phyloP scores from a whole-genome alignment of 2,888 invertebrate species.

The Pristionchus fissidentatus region DNA sequence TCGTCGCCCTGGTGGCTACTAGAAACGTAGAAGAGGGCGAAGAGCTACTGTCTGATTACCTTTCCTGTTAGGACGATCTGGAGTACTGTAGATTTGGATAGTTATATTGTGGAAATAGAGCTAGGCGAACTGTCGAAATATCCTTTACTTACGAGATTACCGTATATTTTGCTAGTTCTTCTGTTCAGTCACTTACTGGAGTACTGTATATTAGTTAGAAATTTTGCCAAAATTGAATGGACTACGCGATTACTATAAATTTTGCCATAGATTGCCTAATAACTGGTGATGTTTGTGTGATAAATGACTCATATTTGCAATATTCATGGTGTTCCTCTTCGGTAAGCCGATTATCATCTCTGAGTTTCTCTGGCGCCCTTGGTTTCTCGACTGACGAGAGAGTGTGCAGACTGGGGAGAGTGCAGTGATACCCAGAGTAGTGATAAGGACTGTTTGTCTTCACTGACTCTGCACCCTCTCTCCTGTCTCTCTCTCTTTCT shows the following conservation, averaged over 20 bases:
- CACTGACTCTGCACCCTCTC: not conserved
- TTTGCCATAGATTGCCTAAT: not conserved
- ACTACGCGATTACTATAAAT: not conserved
- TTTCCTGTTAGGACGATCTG: not conserved
- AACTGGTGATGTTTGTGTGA: not conserved
- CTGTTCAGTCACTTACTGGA: not conserved
- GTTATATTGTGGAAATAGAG: not conserved
- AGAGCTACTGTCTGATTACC: constrained; percentile 36
- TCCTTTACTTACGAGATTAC: not conserved
- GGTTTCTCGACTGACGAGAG: not conserved
- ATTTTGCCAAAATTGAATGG: not conserved
- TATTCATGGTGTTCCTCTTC: constrained; percentile 2
- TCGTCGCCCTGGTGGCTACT: constrained; percentile 37
- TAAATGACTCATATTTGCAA: constrained; percentile 29
- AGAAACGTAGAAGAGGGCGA: constrained; percentile 26
- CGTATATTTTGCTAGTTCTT: not conserved
- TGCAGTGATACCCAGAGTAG: too few relatives aligned
- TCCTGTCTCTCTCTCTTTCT: not conserved
- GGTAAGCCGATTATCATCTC: not conserved
- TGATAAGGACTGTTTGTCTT: constrained; percentile 34
- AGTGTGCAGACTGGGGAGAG: not conserved
- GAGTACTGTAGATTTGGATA: not conserved
- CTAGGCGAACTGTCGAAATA: not conserved
- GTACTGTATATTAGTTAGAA: too few relatives aligned
- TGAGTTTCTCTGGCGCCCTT: not conserved